Percentiles rank a stretch among this genome's conserved stretches.
Conservation (phyloP, 2,888 invertebrate species). For the Alloscopus bannaensis region DNA sequence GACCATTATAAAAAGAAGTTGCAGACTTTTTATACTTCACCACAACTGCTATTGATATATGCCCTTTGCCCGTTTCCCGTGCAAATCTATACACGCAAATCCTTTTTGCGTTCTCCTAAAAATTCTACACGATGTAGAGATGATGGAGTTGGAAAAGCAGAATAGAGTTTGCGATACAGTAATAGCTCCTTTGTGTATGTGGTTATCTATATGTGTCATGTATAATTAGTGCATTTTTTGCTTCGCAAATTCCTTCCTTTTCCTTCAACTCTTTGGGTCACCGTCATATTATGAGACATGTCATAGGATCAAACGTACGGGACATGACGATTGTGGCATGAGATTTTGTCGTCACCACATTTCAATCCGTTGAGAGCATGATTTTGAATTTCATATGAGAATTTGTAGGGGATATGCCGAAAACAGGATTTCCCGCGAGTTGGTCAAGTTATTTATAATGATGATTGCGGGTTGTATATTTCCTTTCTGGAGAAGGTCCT, state of each 20-base stretch:
- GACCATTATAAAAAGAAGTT: slow-evolving; percentile 9
- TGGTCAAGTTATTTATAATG: slow-evolving; percentile 31
- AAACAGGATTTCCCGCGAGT: slow-evolving; percentile 35
- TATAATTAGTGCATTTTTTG: slow-evolving; percentile 38
- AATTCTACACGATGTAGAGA: too few species aligned
- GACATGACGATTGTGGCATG: too few species aligned
- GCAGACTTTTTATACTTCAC: not conserved
- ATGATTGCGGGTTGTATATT: slow-evolving; percentile 35
- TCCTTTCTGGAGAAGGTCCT: too few species aligned
- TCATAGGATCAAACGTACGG: too few species aligned
- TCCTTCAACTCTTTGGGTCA: not conserved
- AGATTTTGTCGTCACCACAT: too few species aligned
- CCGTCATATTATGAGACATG: too few species aligned
- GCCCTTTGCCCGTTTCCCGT: too few species aligned
- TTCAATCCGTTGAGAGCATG: too few species aligned
- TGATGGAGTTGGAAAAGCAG: too few species aligned
- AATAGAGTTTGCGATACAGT: too few species aligned
- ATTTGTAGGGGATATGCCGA: not conserved
- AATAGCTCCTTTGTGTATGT: not conserved
- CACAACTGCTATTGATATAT: too few species aligned
- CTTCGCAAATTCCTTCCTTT: not conserved
- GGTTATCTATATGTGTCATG: slow-evolving; percentile 46
- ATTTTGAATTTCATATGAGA: not conserved
- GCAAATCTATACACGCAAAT: not conserved
- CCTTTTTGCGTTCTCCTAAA: slow-evolving; percentile 32